phyloP scores from a whole-genome alignment of 1,140 invertebrate genomes.

The Drosophila baimaii region DNA sequence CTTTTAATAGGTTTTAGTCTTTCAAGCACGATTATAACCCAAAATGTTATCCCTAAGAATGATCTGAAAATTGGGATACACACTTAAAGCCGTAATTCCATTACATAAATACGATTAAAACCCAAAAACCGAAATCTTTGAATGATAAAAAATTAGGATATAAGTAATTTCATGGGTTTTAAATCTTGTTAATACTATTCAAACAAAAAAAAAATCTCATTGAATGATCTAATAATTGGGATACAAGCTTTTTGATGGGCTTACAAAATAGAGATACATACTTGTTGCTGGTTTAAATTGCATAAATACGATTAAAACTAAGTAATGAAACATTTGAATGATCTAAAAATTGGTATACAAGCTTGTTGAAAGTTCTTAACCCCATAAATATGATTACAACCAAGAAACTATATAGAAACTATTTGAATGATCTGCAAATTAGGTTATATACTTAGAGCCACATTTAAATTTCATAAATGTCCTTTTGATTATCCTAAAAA shows the following conservation, averaged over 20 bases:
- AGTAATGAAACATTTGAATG: background rate
- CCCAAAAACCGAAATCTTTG: too few relatives aligned
- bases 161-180: too few relatives aligned
- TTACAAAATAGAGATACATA: too few relatives aligned
- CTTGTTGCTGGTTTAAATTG: background rate
- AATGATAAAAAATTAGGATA: too few relatives aligned
- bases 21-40: background rate
- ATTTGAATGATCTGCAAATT: background rate
- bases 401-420: background rate
- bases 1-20: background rate
- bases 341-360: background rate
- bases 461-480: background rate
- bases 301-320: background rate
- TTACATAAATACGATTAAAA: too few relatives aligned
- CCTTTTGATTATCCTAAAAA: too few relatives aligned
- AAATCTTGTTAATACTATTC: too few relatives aligned
- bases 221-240: background rate
- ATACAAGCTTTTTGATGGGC: too few relatives aligned
- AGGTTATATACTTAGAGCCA: background rate
- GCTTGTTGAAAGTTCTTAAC: background rate
- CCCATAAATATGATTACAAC: background rate
- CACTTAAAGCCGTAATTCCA: too few relatives aligned
- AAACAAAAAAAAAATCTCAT: too few relatives aligned
- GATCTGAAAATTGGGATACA: background rate
- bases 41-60: background rate